Percentiles rank a stretch among this genome's conserved stretches.
Conservation (phyloP, 2,888 invertebrate species). For the Eulithis testata region DNA sequence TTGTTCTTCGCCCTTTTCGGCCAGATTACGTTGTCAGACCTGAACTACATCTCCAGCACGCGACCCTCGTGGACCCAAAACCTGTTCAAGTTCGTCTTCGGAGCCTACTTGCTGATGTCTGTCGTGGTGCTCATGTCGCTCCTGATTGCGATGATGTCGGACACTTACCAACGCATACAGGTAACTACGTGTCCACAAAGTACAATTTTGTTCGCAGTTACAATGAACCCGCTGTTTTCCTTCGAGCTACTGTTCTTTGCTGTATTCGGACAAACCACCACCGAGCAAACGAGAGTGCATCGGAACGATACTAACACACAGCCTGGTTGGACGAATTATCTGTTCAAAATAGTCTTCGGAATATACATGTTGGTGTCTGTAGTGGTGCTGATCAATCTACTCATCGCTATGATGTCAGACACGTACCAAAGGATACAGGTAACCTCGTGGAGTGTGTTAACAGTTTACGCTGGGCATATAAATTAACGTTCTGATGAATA, state of each 20-base stretch:
- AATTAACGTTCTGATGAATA: conserved; percentile 3
- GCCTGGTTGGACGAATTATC: conserved; percentile 92
- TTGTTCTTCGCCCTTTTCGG: conserved; percentile 99
- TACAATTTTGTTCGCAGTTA: conserved; percentile 89
- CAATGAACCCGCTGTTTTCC: conserved; percentile 95
- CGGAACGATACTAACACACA: conserved; percentile 87
- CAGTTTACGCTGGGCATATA: conserved; percentile 23
- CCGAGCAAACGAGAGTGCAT: conserved; percentile 89
- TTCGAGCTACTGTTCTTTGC: conserved; percentile 99
- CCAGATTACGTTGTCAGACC: conserved; percentile 94
- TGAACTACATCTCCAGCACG: conserved; percentile 88
- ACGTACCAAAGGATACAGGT: conserved; percentile 99
- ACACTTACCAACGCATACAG: conserved; percentile 99
- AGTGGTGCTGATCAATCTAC: conserved; percentile 98
- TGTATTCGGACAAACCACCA: conserved; percentile 97
- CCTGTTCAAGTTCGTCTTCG: conserved; percentile 96
- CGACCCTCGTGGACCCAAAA: conserved; percentile 93
- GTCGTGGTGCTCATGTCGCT: conserved; percentile 99
- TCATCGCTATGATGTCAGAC: conserved; percentile 99
- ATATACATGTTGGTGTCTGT: conserved; percentile 99
- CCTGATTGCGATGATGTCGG: conserved; percentile 99
- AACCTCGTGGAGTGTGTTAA: conserved; percentile 54
- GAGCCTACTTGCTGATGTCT: conserved; percentile 98
- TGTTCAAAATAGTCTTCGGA: conserved; percentile 95
- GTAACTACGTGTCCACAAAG: conserved; percentile 86